A percentile compares a stretch with the other conserved stretches of the same genome.
Conservation (phyloP, 1,140 invertebrate species). For the Triops cancriformis region DNA sequence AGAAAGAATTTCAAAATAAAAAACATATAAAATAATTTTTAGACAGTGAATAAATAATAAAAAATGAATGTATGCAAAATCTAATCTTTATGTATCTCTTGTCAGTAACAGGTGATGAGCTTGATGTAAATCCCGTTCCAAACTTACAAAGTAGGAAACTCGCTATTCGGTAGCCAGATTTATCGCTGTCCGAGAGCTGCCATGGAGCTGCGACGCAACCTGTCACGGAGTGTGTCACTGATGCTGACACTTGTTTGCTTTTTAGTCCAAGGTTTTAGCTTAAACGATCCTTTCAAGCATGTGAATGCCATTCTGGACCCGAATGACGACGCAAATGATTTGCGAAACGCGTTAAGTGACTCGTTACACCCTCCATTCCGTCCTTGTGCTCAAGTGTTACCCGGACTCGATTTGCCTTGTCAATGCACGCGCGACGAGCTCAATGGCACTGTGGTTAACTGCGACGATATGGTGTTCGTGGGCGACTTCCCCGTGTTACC, state of each 20-base stretch:
- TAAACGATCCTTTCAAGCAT: neutral
- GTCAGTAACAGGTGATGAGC: no score
- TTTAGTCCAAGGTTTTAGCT: neutral
- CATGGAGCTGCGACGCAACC: neutral
- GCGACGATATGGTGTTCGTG: conserved; percentile 70
- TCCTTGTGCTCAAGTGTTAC: conserved; percentile 32
- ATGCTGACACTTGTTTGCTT: neutral
- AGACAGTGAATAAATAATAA: no score
- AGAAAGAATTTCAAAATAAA: no score
- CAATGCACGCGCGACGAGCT: conserved; percentile 33
- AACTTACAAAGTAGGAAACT: neutral
- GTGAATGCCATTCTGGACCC: neutral
- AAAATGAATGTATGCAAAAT: no score
- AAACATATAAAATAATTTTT: no score
- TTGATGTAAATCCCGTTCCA: neutral
- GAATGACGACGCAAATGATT: neutral
- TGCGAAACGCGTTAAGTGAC: neutral
- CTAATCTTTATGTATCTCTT: no score
- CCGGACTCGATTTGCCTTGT: conserved; percentile 33
- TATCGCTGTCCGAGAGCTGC: neutral
- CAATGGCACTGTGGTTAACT: conserved; percentile 54
- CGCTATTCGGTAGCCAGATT: neutral
- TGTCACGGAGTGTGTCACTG: neutral
- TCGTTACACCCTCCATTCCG: neutral
- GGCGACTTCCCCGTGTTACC: conserved; percentile 62